Base-by-base conservation (phyloP, 2,888 invertebrate genomes). In the Girardia tigrina region DNA sequence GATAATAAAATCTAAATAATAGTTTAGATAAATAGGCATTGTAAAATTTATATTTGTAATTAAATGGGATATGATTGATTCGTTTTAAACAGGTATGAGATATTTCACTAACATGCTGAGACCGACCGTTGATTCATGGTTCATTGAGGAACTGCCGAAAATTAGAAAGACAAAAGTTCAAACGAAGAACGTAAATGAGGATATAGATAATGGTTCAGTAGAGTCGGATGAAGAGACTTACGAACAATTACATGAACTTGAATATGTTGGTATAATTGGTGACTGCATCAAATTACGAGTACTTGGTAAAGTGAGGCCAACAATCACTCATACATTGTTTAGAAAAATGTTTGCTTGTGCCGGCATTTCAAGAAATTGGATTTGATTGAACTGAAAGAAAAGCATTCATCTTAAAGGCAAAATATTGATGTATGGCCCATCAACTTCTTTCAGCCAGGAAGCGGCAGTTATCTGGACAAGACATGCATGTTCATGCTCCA, bases 361-460 rank as follows among this genome's bases (percentile, higher is more conserved):
- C 86, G 97, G 29, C 90, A 97, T 85, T 98, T 98, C 83, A 88
- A 90, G 79, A 86, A 87, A 74, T 85, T 95, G 78, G 90, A 93
- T 81, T n/a, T 56, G 56, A 56, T 56, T 56, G n/a, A n/a, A 8
- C n/a, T 12, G 56, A 56, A 4, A 56, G n/a, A 6, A 16, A 56
- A 56, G n/a, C n/a, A 56, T 12, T 56, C 56, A 4, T n/a, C 56
- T 2, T 78, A n/a, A 77, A 74, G 20, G 8, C 42, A 26, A 2
- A 92, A 90, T 85, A 92, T 98, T 77, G 98, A 98, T 85, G 94
- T 98, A 1, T 98, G 97, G 97, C 91, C 97, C 0, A 90, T 94
- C 0, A 94, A 97, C 83, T 89, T 94, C 79, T 88, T 94, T 88
- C 81, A 91, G 89, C 78, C 89, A 86, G 77, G 88, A 88, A 83